A percentile compares a stretch with the other conserved stretches of the same genome.
These are phyloP conservation scores for Pipistrellus pipistrellus DNA, from an alignment of 2,797 vertebrate species.

Conservation along the genomic window DNA sequence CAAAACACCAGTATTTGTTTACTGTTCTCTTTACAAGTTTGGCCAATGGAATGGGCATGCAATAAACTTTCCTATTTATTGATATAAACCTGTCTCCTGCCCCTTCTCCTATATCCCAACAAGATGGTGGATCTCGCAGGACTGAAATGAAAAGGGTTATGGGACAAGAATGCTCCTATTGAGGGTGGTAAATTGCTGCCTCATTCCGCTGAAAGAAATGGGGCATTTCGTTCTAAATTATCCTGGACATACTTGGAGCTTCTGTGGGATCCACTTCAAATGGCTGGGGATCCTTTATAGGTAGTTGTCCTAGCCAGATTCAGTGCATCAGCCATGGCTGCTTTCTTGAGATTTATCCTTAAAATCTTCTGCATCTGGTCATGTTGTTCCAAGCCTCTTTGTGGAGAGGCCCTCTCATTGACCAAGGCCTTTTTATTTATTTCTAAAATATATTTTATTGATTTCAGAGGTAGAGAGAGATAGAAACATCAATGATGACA, in stretches of 20 bases:
- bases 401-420: neutral
- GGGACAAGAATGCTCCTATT: fast-evolving
- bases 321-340: neutral
- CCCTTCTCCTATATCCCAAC: fast-evolving
- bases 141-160: fast-evolving
- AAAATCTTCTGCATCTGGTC: neutral
- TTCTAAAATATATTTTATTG: too few species aligned
- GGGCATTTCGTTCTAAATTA: neutral
- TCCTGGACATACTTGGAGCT: neutral
- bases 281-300: fast-evolving
- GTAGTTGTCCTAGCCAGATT: neutral
- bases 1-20: neutral
- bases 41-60: neutral
- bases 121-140: neutral
- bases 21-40: neutral
- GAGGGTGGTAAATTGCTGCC: too few species aligned
- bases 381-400: neutral
- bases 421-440: neutral
- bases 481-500: too few species aligned
- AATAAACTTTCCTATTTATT: neutral
- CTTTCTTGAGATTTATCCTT: neutral
- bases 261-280: neutral
- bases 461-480: too few species aligned
- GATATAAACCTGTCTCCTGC: neutral
- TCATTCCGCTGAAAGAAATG: neutral